Evolutionary conservation across 2,888 invertebrate species (phyloP).

Genomic region (Ypsolopha sequella): DNA sequence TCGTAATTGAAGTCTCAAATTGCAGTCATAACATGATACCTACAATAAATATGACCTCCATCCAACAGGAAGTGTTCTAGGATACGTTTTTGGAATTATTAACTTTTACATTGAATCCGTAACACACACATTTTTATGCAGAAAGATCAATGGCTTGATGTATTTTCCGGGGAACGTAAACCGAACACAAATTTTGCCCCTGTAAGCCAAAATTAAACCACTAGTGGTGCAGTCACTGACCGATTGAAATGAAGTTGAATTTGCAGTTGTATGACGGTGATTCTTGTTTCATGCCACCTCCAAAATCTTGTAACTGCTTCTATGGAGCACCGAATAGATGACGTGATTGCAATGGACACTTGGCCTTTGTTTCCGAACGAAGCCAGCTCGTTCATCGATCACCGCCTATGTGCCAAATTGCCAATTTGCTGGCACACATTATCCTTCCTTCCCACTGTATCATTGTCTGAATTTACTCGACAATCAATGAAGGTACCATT

Average conservation of each 20-base stretch:
- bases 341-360: conserved; percentile 59
- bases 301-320: conserved; percentile 2
- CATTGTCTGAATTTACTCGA: not conserved
- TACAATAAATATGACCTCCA: too few relatives aligned
- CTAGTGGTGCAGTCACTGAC: too few relatives aligned
- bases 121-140: too few relatives aligned
- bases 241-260: not conserved
- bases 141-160: too few relatives aligned
- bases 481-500: not conserved
- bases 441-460: conserved; percentile 18
- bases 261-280: not conserved
- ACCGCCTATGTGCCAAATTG: conserved; percentile 44
- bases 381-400: conserved; percentile 52
- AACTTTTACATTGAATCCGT: too few relatives aligned
- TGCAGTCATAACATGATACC: too few relatives aligned
- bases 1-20: too few relatives aligned
- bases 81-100: too few relatives aligned
- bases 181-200: too few relatives aligned
- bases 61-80: too few relatives aligned
- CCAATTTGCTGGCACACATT: conserved; percentile 52
- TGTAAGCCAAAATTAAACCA: not conserved
- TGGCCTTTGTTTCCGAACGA: conserved; percentile 52
- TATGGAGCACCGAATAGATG: conserved; percentile 46
- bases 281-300: not conserved
- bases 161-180: too few relatives aligned